Evolutionary conservation across 2,797 vertebrate species (phyloP).

Genomic region (Poeciliopsis turneri): DNA sequence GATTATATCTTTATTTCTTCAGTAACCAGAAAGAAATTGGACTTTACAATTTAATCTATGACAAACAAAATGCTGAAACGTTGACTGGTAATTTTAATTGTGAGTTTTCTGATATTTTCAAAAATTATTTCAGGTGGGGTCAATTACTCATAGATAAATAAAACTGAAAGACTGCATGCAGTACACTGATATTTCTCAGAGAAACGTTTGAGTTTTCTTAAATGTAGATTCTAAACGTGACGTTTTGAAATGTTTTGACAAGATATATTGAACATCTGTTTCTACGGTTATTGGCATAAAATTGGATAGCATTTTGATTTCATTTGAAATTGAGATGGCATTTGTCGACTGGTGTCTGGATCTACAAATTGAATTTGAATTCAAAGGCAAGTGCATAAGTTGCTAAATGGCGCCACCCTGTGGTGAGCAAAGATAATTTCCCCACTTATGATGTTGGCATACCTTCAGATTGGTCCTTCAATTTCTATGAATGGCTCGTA

Average conservation of each 20-base stretch:
- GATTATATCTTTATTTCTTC: neutral
- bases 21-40: neutral
- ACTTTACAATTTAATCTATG: neutral
- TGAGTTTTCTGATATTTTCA: neutral
- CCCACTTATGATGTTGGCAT: neutral
- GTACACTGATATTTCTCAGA: neutral
- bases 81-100: neutral
- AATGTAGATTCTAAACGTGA: neutral
- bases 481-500: neutral
- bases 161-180: neutral
- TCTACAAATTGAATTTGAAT: neutral
- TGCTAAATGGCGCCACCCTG: conserved; percentile 49
- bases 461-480: neutral
- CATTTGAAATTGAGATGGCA: neutral
- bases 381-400: conserved; percentile 3
- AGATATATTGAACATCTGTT: neutral
- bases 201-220: neutral
- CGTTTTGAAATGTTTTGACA: neutral
- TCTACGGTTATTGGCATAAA: neutral
- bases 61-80: neutral
- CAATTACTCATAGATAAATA: neutral
- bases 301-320: neutral
- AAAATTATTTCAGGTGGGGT: neutral
- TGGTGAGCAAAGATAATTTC: neutral
- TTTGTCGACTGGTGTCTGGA: neutral